Evolutionary conservation across 2,113 vertebrate species (phyloP), one percentile per base, ranked within the genome.

Genomic region (Lucifuga dentata): DNA sequence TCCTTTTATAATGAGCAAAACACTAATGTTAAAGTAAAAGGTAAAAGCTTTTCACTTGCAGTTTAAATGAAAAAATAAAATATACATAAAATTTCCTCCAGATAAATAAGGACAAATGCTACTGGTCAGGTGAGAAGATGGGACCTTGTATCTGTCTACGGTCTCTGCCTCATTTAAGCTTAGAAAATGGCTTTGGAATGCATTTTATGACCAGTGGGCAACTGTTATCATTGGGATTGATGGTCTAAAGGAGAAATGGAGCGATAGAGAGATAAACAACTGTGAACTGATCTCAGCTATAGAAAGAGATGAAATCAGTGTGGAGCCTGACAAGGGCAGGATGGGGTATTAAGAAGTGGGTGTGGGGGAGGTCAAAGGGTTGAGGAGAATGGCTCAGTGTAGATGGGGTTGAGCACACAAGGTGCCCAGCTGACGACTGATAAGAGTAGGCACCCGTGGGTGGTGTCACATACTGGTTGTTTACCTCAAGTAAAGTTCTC

Each of bases 191-290:
- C 51, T 76, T 57, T 7, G 39, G 26, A 38, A 58, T 57, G 21
- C 39, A 26, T 80, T 84, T 61, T 66, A 76, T 71, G 61, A 76
- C 39, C 59, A 23, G 73, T 71, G 67, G 67, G 73, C 49, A 79
- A 68, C 41, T 51, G 45, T 38, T 78, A 73, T 83, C 77, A 63
- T 19, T 11, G 49, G 70, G 69, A 84, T 76, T 57, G 56, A 82
- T 48, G 23, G 52, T 66, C 46, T 44, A 11, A 66, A 74, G 68
- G 68, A 76, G 71, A 76, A 45, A 83, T 72, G 52, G 3, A 2
- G 63, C 3, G 79, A 84, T 80, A 75, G 75, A 80, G 58, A 68
- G 66, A 74, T 24, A 50, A 68, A 78, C 79, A 76, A 59, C 68
- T 49, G 65, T 40, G 64, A 65, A 75, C 64, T 44, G 35, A 48